Evolutionary conservation across 2,888 invertebrate species (phyloP).

Genomic region (Cinara cedri): DNA sequence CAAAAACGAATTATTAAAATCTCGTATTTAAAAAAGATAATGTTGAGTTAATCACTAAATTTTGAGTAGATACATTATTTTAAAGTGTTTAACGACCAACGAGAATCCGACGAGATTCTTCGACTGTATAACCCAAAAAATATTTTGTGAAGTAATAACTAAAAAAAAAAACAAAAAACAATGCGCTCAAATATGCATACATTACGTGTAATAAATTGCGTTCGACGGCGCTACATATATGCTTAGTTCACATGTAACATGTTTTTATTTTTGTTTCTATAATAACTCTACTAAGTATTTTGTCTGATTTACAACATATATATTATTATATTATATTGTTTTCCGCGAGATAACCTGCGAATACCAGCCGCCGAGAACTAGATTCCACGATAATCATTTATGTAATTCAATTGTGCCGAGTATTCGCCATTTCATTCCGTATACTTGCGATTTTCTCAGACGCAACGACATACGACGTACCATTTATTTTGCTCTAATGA

Average conservation of each 20-base stretch:
- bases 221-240: neutral
- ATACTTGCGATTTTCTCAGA: too few relatives aligned
- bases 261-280: neutral
- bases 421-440: neutral
- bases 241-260: neutral
- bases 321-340: neutral
- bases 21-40: too few relatives aligned
- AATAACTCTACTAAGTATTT: too few relatives aligned
- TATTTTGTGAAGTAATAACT: neutral
- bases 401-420: neutral
- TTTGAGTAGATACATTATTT: too few relatives aligned
- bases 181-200: neutral
- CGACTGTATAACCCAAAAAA: too few relatives aligned
- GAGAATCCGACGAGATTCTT: too few relatives aligned
- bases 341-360: neutral
- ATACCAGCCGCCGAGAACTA: neutral
- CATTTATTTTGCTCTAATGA: conserved; percentile 5
- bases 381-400: neutral
- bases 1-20: too few relatives aligned
- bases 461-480: neutral
- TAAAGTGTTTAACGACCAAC: too few relatives aligned
- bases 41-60: too few relatives aligned
- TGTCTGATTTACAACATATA: neutral
- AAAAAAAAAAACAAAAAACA: too few relatives aligned
- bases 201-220: neutral